phyloP scores from a whole-genome alignment of 2,113 vertebrate species.

The Ploceus nigricollis region DNA sequence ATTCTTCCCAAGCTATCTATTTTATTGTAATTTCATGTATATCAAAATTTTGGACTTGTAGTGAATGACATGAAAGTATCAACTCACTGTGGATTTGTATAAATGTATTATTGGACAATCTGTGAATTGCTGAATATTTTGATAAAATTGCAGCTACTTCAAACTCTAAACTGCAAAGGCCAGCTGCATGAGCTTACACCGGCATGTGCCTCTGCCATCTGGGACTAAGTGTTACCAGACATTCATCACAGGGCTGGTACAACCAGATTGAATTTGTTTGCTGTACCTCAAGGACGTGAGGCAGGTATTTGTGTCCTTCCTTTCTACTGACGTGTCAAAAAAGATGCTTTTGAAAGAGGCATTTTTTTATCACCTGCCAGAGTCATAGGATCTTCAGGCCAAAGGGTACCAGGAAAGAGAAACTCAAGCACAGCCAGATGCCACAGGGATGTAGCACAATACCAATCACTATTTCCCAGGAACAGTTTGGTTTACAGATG shows the following conservation, averaged over 20 bases:
- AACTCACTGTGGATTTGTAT: not conserved
- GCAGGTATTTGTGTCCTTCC: not conserved
- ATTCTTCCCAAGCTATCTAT: not conserved
- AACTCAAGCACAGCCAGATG: not conserved
- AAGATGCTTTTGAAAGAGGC: not conserved
- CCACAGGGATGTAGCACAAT: not conserved
- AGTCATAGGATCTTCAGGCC: not conserved
- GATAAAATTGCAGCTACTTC: not conserved
- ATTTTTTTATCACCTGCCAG: not conserved
- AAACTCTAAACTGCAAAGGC: not conserved
- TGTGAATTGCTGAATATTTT: not conserved
- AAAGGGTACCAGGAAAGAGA: not conserved
- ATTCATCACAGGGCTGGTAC: not conserved
- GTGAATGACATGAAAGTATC: not conserved
- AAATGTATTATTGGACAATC: not conserved
- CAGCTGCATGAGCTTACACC: not conserved
- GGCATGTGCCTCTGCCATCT: not conserved
- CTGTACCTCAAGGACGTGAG: not conserved
- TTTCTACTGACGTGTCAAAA: not conserved
- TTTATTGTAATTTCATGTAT: not conserved
- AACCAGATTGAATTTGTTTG: not conserved
- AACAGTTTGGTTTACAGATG: not conserved
- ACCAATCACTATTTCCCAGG: not conserved
- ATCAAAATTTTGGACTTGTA: not conserved
- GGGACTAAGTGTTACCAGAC: not conserved